Evolutionary conservation across 2,797 vertebrate species (phyloP).

Genomic region (Pterois miles): DNA sequence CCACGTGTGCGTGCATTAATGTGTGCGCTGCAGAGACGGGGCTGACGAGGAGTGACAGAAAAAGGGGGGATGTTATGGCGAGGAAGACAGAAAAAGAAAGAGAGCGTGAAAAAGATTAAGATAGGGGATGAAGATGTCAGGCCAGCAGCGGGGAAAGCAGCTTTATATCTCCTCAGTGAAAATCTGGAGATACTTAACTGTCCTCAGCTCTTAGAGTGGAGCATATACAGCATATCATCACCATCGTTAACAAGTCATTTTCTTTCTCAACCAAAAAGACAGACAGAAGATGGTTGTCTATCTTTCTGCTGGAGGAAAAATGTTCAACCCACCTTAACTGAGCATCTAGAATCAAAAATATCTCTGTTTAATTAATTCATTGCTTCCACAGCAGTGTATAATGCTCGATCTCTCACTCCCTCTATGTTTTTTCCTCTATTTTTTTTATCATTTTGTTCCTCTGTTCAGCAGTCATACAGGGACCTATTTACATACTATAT

Average conservation of each 20-base stretch:
- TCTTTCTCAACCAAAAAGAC: background rate
- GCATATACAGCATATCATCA: constrained; percentile 51
- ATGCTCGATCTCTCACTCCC: background rate
- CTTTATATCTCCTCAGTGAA: constrained; percentile 56
- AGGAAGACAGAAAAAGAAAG: constrained; percentile 40
- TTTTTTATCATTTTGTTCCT: background rate
- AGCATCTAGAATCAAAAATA: background rate
- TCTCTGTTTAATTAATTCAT: background rate
- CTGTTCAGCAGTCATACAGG: background rate
- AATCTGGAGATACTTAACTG: constrained; percentile 72
- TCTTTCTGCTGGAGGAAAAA: background rate
- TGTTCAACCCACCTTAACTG: background rate
- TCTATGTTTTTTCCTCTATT: background rate
- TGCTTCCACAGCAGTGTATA: background rate
- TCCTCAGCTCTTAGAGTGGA: constrained; percentile 49
- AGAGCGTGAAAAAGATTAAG: constrained; percentile 58
- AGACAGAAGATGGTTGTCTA: background rate
- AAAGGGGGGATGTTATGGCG: constrained; percentile 24
- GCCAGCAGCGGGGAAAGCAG: constrained; percentile 21
- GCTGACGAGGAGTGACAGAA: constrained; percentile 23
- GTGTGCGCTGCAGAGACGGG: constrained; percentile 8
- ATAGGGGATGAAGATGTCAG: constrained; percentile 62
- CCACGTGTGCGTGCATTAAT: constrained; percentile 16
- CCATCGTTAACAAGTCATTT: constrained; percentile 35
- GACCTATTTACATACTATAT: too few species aligned